phyloP scores from a whole-genome alignment of 30 jellyfish, hydroid and myxozoan species.

The Cassiopea andromeda region DNA sequence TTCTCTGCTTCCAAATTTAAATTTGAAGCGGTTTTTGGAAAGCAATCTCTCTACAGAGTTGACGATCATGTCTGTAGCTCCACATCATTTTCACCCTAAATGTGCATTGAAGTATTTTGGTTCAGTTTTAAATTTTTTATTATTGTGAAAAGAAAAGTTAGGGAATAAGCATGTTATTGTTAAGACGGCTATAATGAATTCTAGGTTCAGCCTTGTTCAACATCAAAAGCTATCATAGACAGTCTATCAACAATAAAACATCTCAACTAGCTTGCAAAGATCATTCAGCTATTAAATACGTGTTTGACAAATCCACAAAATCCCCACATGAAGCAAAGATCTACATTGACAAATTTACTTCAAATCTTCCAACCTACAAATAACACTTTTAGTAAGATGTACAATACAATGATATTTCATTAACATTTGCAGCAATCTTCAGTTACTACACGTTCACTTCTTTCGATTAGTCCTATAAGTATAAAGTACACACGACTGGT shows the following conservation, averaged over 20 bases:
- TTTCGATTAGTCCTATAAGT: background rate
- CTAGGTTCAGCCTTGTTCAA: background rate
- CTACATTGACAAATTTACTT: background rate
- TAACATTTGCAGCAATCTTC: background rate
- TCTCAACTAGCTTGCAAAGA: background rate
- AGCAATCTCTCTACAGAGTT: constrained; percentile 16
- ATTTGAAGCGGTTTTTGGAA: background rate
- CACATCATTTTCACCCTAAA: constrained; percentile 11
- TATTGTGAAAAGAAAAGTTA: background rate
- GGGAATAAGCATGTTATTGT: background rate
- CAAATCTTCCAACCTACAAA: background rate
- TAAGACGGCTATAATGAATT: background rate
- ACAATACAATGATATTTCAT: background rate
- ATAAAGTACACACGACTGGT: background rate
- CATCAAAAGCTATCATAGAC: background rate
- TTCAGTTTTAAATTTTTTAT: too few relatives aligned
- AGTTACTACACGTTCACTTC: background rate
- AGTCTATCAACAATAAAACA: background rate
- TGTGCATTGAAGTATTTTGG: background rate
- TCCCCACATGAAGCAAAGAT: background rate
- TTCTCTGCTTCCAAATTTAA: constrained; percentile 16
- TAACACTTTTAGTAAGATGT: background rate
- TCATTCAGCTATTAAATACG: background rate
- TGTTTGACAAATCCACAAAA: background rate
- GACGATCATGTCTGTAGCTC: constrained; percentile 12